A percentile compares a stretch with the other conserved stretches of the same genome.
Conservation (phyloP, 2,113 vertebrate species). For the Geococcyx californianus region DNA sequence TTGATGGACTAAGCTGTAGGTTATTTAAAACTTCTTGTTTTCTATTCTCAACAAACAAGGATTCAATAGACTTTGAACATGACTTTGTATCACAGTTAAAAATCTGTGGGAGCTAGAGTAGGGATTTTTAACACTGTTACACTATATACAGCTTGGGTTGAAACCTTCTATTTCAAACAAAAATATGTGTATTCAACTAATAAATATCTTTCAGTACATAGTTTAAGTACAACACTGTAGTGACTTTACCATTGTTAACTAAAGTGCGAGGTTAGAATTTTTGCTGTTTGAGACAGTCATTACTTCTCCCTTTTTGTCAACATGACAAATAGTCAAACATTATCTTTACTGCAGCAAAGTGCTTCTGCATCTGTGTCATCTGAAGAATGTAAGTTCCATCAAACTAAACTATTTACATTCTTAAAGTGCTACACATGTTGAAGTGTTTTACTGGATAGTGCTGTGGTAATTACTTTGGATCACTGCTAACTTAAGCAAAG, state of each 20-base stretch:
- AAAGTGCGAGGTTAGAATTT: not conserved
- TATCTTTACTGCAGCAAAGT: not conserved
- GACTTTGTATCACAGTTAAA: not conserved
- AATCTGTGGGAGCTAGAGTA: not conserved
- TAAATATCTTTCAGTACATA: not conserved
- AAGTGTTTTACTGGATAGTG: not conserved
- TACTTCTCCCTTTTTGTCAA: not conserved
- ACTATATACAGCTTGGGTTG: not conserved
- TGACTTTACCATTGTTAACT: not conserved
- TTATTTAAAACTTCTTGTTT: not conserved
- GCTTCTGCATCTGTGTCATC: not conserved
- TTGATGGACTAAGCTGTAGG: not conserved
- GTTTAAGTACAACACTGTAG: not conserved
- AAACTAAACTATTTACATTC: conserved; percentile 3
- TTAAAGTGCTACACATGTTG: not conserved
- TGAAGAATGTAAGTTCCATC: conserved; percentile 6
- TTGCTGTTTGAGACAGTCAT: not conserved
- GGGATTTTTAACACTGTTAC: not conserved
- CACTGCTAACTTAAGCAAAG: not conserved
- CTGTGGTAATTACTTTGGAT: not conserved
- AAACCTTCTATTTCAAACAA: not conserved
- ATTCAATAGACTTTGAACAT: not conserved
- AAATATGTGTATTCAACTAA: not conserved
- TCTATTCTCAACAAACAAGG: not conserved
- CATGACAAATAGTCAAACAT: not conserved